These are phyloP conservation scores for Aplocera efformata DNA, from an alignment of 2,888 invertebrate species.

Conservation along the genomic window DNA sequence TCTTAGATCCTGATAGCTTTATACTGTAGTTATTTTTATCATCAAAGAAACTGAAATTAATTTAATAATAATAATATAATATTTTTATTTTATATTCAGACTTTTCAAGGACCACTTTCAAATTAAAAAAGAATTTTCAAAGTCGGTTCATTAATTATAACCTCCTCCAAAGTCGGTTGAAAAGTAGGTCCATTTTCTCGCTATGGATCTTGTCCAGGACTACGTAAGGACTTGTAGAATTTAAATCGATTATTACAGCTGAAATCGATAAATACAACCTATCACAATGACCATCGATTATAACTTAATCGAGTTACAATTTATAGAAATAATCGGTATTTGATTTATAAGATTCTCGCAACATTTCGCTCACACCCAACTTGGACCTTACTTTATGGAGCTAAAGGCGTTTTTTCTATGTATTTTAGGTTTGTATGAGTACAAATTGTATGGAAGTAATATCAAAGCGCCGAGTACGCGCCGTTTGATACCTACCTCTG, in stretches of 20 bases:
- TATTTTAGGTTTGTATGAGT: conserved; percentile 40
- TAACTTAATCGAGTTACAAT: conserved; percentile 77
- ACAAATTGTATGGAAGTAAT: conserved; percentile 72
- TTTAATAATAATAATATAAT: no score
- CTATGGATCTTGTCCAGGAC: no score
- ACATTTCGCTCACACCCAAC: conserved; percentile 22
- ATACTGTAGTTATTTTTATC: not conserved
- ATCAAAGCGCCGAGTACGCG: conserved; percentile 66
- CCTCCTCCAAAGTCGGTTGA: no score
- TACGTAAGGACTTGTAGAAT: conserved; percentile 13
- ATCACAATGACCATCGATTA: conserved; percentile 69
- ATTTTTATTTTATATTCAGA: no score
- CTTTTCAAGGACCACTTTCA: no score
- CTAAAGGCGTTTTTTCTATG: conserved; percentile 35
- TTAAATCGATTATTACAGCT: conserved; percentile 26
- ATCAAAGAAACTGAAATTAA: not conserved
- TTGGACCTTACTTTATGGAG: conserved; percentile 14
- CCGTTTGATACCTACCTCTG: conserved; percentile 67
- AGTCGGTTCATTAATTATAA: no score
- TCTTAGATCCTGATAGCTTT: conserved; percentile 4
- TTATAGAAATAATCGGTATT: conserved; percentile 77
- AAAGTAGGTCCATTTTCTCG: no score
- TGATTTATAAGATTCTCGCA: conserved; percentile 63
- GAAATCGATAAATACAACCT: conserved; percentile 36
- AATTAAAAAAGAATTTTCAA: no score